Evolutionary conservation across 2,888 invertebrate species (phyloP).

Genomic region (Ophion ellenae): DNA sequence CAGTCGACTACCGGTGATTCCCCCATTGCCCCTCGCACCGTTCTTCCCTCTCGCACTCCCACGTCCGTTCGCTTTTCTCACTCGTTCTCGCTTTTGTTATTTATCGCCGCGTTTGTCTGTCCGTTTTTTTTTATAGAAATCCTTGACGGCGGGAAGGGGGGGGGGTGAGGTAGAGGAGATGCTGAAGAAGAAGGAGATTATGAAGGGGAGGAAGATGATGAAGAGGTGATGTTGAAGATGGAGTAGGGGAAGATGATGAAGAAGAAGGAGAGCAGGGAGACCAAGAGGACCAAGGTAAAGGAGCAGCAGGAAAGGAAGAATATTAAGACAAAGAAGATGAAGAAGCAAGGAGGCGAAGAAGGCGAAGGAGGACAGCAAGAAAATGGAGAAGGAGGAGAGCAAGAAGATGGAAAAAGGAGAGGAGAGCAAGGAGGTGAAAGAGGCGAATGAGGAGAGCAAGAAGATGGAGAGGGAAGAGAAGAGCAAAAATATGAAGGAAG

Average conservation of each 20-base stretch:
- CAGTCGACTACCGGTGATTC: slow-evolving; percentile 66
- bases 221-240: too few relatives aligned
- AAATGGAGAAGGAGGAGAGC: neutral
- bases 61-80: slow-evolving; percentile 47
- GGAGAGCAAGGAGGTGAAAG: neutral
- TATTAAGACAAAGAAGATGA: too few relatives aligned
- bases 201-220: too few relatives aligned
- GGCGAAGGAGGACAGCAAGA: neutral
- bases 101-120: slow-evolving; percentile 48
- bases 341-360: too few relatives aligned
- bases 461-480: neutral
- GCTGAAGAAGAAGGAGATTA: too few relatives aligned
- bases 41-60: slow-evolving; percentile 46
- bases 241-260: too few relatives aligned
- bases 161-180: neutral
- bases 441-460: neutral
- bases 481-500: neutral
- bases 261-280: too few relatives aligned
- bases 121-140: neutral
- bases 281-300: too few relatives aligned
- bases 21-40: slow-evolving; percentile 43
- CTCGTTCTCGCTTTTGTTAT: slow-evolving; percentile 48
- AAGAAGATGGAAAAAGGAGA: neutral
- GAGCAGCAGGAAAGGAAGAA: too few relatives aligned
- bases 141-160: neutral